Evolutionary conservation across 2,888 invertebrate genomes (phyloP), one percentile per base, ranked within the genome.

Genomic region (Drosophila falleni): DNA sequence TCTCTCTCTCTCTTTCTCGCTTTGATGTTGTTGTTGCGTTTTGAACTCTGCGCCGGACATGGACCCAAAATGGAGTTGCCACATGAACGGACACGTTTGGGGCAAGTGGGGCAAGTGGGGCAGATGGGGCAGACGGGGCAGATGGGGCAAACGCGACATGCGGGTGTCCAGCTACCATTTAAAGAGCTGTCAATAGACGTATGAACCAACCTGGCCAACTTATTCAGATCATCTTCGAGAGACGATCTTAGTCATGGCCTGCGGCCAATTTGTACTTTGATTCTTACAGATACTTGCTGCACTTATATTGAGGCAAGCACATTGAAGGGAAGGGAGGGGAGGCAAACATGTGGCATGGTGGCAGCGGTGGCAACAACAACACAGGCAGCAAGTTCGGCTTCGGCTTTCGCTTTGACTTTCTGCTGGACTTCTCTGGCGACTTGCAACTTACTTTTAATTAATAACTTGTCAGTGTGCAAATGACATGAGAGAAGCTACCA

Each of bases 401-500:
- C 3, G 37, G n/a, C 31, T 10, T 23, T 15, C 23, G n/a, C 31
- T 10, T 23, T 15, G 33, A 19, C 35, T 56, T 4, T 5, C 35
- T 19, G 31, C 41, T 42, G 39, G 63, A 35, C 62, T 42, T 51
- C 50, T 49, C 50, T 49, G 65, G 53, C 58, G 66, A 58, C 72
- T 63, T 66, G 42, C 64, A 80, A 73, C 75, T 89, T 80, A 84
- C 77, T 89, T 88, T 77, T 88, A 89, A 88, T 88, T 88, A 88
- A 88, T 88, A 88, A 88, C 90, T 88, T 88, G 90, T 90, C 90
- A 90, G 90, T 74, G 88, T 90, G 88, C 81, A 90, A 90, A 88
- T 89, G 88, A 88, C 90, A 88, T 78, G 88, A 70, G 64, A 79
- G 84, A 81, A 74, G 79, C 79, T 79, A 70, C 82, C 84, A 83